These are phyloP conservation scores for Jordanella pulchra DNA, from an alignment of 2,797 vertebrate genomes.

Conservation along the genomic window DNA sequence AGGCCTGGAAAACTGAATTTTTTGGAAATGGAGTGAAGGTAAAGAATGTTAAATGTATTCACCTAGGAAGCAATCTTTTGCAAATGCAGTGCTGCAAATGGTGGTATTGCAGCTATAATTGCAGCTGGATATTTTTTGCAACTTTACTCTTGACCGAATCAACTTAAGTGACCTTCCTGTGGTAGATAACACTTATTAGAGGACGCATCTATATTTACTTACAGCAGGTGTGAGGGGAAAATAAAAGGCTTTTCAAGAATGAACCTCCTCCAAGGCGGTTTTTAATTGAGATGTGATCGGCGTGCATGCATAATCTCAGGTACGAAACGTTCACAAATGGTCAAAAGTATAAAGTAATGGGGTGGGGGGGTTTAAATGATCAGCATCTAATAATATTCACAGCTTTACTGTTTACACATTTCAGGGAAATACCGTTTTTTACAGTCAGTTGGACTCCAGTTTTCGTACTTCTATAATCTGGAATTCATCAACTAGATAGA, in stretches of 20 bases:
- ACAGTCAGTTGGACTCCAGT: conserved; percentile 4
- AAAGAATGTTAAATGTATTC: background rate
- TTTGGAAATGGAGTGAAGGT: background rate
- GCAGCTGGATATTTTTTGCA: background rate
- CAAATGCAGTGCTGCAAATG: background rate
- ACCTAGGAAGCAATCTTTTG: background rate
- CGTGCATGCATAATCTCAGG: too few species aligned
- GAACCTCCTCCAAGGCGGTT: too few species aligned
- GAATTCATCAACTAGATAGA: conserved; percentile 10
- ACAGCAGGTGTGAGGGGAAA: too few species aligned
- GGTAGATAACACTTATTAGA: background rate
- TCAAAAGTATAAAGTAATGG: too few species aligned
- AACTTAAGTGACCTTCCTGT: background rate
- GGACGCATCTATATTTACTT: too few species aligned
- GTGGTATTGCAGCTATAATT: background rate
- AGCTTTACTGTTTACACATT: conserved; percentile 50
- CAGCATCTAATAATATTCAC: too few species aligned
- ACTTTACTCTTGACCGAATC: background rate
- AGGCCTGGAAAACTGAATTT: background rate
- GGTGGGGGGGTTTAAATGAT: too few species aligned
- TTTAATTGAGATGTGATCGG: too few species aligned
- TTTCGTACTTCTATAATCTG: conserved; percentile 36
- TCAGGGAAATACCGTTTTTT: conserved; percentile 44
- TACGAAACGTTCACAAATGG: too few species aligned
- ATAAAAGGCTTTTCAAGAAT: too few species aligned